Base-by-base conservation (phyloP, 2,113 vertebrate genomes). In the Phyllopteryx taeniolatus region DNA sequence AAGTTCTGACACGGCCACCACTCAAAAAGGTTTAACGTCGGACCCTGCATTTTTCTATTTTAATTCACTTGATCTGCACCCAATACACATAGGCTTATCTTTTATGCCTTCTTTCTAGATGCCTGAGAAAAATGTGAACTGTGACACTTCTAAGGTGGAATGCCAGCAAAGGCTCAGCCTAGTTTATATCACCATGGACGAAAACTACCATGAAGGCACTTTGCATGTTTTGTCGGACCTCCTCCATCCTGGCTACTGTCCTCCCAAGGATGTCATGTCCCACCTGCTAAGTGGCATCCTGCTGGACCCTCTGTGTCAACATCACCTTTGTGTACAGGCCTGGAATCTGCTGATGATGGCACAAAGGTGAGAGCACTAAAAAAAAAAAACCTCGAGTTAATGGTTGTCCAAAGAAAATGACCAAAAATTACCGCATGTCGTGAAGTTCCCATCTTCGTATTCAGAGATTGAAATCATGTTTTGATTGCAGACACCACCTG, bases 281-380 rank as follows among this genome's bases (percentile, higher is more conserved):
- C 90, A 97, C 82, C 90, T 98, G 56, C 85, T 98, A 74, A 89
- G 72, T 54, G 85, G 91, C 54, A 93, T 97, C 79, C 90, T 99
- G 67, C 91, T 96, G 47, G 88, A 90, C 71, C 79, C 82, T 0
- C 88, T 93, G 0, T 84, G 90, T 77, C 68, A 82, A 8, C 54
- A 72, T 53, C 89, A 93, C 39, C 81, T 93, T 57, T 87, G 92
- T 27, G 88, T 92, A 75, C 94, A 96, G 72, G 94, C 95, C 81
- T 98, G 94, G 83, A 91, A 90, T 75, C 88, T 96, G 49, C 89
- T 99, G 57, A 94, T 98, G 93, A 98, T 94, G 87, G 94, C 95
- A 66, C 98, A 99, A 82, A 94, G 93, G 97, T 99, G 90, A 19
- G 92, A 82, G 4, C 15, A 13, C 14, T 19, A 20, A 2, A 64